These are phyloP conservation scores for Schlechtendalia chinensis DNA, from an alignment of 1,140 invertebrate species.

Conservation along the genomic window DNA sequence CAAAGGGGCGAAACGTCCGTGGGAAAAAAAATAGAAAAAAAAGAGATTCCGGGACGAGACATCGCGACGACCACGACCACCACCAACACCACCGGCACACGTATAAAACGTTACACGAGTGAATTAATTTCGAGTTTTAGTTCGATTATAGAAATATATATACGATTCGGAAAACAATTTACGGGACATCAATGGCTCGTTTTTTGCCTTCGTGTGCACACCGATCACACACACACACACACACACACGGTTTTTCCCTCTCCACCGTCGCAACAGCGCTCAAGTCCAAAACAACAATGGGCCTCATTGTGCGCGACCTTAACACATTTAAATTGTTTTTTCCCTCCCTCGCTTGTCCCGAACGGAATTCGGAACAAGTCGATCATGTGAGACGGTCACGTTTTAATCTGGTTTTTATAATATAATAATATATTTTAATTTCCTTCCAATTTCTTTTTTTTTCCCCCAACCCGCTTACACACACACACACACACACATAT, in stretches of 20 bases:
- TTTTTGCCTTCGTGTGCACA: too few species aligned
- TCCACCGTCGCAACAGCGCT: too few species aligned
- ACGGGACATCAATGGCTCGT: too few species aligned
- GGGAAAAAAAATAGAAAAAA: too few species aligned
- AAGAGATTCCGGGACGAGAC: slow-evolving; percentile 16
- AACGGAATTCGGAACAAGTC: slow-evolving; percentile 38
- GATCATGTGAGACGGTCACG: slow-evolving; percentile 45
- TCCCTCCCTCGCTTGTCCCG: not conserved
- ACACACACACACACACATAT: too few species aligned
- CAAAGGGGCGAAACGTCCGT: not conserved
- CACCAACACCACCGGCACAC: not conserved
- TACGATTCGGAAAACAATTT: slow-evolving; percentile 10
- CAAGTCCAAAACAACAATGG: slow-evolving; percentile 20
- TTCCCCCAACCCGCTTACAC: not conserved
- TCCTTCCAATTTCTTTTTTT: slow-evolving; percentile 22
- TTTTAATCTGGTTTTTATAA: slow-evolving; percentile 41
- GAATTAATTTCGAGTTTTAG: slow-evolving; percentile 36
- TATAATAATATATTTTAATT: slow-evolving; percentile 28
- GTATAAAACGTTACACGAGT: not conserved
- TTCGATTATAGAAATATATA: slow-evolving; percentile 30
- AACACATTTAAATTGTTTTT: slow-evolving; percentile 38
- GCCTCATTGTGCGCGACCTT: slow-evolving; percentile 23
- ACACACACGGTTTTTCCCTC: too few species aligned
- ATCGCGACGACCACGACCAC: not conserved
- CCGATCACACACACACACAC: too few species aligned